These are phyloP conservation scores for Fundulus diaphanus DNA, from an alignment of 2,797 vertebrate genomes.

Conservation along the genomic window DNA sequence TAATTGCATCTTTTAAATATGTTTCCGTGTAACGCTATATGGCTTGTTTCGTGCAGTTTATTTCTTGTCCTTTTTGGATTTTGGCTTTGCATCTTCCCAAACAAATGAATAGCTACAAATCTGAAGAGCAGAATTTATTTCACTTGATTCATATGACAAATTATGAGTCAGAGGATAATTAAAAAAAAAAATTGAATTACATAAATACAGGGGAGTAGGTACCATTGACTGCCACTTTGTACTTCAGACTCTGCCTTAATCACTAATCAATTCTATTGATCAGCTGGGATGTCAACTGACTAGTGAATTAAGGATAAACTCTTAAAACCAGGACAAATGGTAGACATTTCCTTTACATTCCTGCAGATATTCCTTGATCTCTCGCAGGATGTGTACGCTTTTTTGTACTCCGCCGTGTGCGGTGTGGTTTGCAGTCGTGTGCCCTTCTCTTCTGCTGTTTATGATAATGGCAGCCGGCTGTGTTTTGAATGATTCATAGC, in stretches of 20 bases:
- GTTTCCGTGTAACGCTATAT: neutral
- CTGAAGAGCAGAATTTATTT: neutral
- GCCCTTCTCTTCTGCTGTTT: constrained; percentile 53
- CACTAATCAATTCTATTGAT: constrained; percentile 17
- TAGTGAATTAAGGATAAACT: neutral
- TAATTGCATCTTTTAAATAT: neutral
- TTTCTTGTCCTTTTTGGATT: neutral
- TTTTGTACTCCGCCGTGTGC: constrained; percentile 19
- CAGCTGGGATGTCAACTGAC: neutral
- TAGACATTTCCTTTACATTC: constrained; percentile 3
- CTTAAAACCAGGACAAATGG: neutral
- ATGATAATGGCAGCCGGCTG: constrained; percentile 66
- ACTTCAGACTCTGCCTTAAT: neutral
- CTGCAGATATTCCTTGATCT: constrained; percentile 26
- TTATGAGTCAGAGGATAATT: no score
- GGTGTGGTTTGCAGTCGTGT: constrained; percentile 20
- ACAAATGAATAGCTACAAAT: neutral
- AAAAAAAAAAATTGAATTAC: constrained; percentile 1
- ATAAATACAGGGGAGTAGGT: neutral
- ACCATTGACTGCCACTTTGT: constrained; percentile 8
- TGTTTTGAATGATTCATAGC: constrained; percentile 76
- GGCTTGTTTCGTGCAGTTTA: neutral
- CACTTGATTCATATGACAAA: neutral
- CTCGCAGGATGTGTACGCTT: neutral
- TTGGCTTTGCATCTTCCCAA: neutral